Evolutionary conservation across 2,797 vertebrate genomes (phyloP).

Genomic region (Merluccius polli): DNA sequence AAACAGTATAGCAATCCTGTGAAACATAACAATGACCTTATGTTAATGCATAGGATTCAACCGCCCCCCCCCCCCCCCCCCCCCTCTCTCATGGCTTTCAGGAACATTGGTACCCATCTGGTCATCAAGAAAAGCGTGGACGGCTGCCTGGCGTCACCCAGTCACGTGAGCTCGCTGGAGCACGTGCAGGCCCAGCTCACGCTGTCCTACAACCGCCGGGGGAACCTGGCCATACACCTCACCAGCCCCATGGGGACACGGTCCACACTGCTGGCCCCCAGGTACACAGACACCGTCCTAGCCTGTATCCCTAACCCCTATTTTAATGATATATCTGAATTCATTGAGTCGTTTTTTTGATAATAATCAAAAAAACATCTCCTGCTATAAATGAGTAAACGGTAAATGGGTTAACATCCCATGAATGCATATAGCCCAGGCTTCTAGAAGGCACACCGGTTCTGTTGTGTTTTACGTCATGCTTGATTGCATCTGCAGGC

Average conservation of each 20-base stretch:
- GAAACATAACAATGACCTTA: not conserved
- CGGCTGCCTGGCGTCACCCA: constrained; percentile 79
- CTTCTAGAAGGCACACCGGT: not conserved
- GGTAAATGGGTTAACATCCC: not conserved
- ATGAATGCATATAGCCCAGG: not conserved
- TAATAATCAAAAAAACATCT: no score
- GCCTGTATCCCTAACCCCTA: no score
- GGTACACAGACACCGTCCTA: constrained; percentile 63
- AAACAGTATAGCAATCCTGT: not conserved
- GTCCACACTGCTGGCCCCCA: constrained; percentile 89
- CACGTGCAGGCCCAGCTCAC: constrained; percentile 90
- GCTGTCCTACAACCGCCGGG: constrained; percentile 93
- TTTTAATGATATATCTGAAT: no score
- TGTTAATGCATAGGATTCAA: not conserved
- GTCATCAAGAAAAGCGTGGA: constrained; percentile 83
- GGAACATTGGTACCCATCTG: constrained; percentile 89
- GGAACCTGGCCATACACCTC: constrained; percentile 91
- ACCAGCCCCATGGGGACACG: constrained; percentile 91
- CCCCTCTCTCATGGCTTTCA: constrained; percentile 43
- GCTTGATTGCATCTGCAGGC: constrained; percentile 67
- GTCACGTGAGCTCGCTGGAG: constrained; percentile 84
- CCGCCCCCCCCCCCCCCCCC: no score
- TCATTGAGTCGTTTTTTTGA: no score
- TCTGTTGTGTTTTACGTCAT: not conserved
- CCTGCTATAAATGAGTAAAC: not conserved